phyloP scores from a whole-genome alignment of 2,888 invertebrate species.

The Drosophila maculinotata region DNA sequence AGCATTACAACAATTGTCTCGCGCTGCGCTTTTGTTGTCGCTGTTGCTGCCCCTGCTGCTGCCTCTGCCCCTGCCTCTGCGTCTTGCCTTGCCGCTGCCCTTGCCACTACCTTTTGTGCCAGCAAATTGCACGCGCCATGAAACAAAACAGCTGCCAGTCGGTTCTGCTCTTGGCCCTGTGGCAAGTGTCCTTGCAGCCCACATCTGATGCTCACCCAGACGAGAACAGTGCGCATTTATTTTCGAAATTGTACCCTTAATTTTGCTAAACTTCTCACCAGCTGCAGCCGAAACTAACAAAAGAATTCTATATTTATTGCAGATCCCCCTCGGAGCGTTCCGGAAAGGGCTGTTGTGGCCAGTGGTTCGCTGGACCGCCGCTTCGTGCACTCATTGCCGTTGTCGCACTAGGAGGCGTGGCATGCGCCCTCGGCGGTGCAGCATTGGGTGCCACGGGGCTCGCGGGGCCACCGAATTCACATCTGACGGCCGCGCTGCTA shows the following conservation, averaged over 20 bases:
- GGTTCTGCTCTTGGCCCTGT: slow-evolving; percentile 2
- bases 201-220: slow-evolving; percentile 57
- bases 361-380: slow-evolving; percentile 85
- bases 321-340: slow-evolving; percentile 85
- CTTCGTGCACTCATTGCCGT: slow-evolving; percentile 85
- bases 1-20: slow-evolving; percentile 74
- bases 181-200: slow-evolving; percentile 49
- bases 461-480: slow-evolving; percentile 85
- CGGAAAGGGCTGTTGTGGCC: slow-evolving; percentile 85
- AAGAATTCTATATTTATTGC: slow-evolving; percentile 48
- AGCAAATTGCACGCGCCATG: slow-evolving; percentile 72
- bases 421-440: slow-evolving; percentile 85
- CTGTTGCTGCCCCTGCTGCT: slow-evolving; percentile 15
- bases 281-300: slow-evolving; percentile 52
- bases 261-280: slow-evolving; percentile 28
- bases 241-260: no score
- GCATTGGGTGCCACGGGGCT: slow-evolving; percentile 85
- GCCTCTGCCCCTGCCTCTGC: slow-evolving; percentile 50
- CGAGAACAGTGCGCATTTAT: no score
- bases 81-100: slow-evolving; percentile 35
- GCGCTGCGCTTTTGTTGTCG: slow-evolving; percentile 58
- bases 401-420: slow-evolving; percentile 85
- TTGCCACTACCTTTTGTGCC: slow-evolving; percentile 21
- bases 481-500: slow-evolving; percentile 84
- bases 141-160: slow-evolving; percentile 66